These are phyloP conservation scores for Agonopterix heracliana DNA, from an alignment of 2,888 invertebrate species.

Conservation along the genomic window DNA sequence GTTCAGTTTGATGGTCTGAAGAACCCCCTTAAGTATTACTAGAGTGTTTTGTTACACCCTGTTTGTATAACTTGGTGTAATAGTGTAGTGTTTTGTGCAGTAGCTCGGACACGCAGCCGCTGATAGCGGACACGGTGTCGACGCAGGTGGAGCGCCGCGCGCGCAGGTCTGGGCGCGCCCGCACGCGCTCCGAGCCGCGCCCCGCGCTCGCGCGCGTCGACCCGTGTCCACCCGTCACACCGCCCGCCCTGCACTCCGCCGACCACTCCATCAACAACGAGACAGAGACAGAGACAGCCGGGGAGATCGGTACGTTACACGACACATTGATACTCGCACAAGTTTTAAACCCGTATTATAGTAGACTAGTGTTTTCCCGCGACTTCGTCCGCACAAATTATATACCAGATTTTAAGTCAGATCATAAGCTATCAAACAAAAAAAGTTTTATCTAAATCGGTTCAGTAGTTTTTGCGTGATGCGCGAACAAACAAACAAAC, in stretches of 20 bases:
- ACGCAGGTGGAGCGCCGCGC: conserved; percentile 22
- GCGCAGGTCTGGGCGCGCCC: conserved; percentile 10
- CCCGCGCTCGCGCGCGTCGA: conserved; percentile 5
- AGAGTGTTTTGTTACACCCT: no score
- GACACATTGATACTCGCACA: not conserved
- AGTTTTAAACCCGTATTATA: not conserved
- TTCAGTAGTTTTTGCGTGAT: no score
- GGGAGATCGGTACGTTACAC: conserved; percentile 1
- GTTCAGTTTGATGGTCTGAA: no score
- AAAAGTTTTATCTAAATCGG: no score
- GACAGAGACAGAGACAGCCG: conserved; percentile 44
- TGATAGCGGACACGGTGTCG: conserved; percentile 16
- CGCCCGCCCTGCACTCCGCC: conserved; percentile 34
- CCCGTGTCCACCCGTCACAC: conserved; percentile 11
- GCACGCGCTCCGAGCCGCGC: not conserved
- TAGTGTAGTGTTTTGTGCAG: not conserved
- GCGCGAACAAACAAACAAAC: no score
- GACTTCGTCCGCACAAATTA: no score
- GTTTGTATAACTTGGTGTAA: no score
- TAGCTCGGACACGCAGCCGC: conserved; percentile 24
- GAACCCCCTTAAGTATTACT: no score
- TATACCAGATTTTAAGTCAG: no score
- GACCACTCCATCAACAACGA: conserved; percentile 68
- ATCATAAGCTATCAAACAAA: no score
- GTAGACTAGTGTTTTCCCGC: not conserved